Percentiles rank a stretch among this genome's conserved stretches.
Evolutionary conservation across 2,113 vertebrate species (phyloP).

Genomic region (Saguinus imperator): DNA sequence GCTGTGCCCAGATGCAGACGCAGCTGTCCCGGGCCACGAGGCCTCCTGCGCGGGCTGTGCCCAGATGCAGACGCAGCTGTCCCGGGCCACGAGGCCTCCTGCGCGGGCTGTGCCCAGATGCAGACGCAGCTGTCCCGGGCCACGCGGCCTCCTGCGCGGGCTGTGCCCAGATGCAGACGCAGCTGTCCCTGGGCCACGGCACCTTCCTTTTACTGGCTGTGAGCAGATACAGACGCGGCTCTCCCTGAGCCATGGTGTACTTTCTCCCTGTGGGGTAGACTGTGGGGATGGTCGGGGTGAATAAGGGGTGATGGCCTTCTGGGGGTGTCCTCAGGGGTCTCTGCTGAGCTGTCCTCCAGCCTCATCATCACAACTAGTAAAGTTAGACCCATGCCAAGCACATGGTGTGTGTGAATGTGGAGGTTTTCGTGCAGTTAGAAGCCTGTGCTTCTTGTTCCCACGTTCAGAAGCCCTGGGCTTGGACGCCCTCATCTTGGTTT

Average conservation of each 20-base stretch:
- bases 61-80: no score
- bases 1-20: no score
- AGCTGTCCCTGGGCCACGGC: no score
- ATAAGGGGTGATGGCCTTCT: not conserved
- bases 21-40: no score
- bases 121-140: no score
- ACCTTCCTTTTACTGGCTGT: no score
- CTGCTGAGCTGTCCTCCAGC: not conserved
- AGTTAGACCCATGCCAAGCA: not conserved
- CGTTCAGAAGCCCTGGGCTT: not conserved
- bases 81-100: no score
- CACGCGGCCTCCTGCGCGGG: no score
- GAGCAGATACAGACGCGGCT: not conserved
- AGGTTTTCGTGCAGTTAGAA: not conserved
- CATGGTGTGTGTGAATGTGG: not conserved
- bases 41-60: no score
- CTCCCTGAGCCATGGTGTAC: not conserved
- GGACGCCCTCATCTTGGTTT: not conserved
- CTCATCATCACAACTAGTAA: not conserved
- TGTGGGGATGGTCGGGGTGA: not conserved
- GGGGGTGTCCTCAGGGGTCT: not conserved
- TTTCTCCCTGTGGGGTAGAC: not conserved
- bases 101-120: no score
- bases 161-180: no score
- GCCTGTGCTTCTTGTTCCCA: accelerated